Percentiles rank a stretch among this genome's conserved stretches.
Conservation (phyloP, 2,888 invertebrate genomes). For the Meiosimyza platycephala region DNA sequence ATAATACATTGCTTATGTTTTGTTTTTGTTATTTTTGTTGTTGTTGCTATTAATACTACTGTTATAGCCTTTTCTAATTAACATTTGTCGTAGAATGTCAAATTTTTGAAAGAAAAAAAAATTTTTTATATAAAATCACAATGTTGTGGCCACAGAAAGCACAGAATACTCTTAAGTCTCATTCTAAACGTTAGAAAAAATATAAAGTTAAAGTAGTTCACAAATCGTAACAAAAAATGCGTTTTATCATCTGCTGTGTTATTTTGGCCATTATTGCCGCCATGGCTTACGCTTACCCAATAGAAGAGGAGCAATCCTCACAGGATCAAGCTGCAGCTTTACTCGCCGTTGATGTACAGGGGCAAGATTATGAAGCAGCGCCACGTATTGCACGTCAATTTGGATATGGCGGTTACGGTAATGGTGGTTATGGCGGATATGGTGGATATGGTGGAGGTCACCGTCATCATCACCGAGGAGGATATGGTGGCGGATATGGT, state of each 20-base stretch:
- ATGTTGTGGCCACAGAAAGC: too few relatives aligned
- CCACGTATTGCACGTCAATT: constrained; percentile 44
- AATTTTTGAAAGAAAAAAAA: too few relatives aligned
- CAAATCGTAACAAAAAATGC: constrained; percentile 43
- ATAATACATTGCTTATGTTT: too few relatives aligned
- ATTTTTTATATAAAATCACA: too few relatives aligned
- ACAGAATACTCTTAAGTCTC: too few relatives aligned
- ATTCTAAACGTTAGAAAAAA: too few relatives aligned
- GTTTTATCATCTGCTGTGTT: constrained; percentile 42
- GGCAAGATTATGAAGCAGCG: constrained; percentile 51
- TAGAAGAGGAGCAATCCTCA: constrained; percentile 19
- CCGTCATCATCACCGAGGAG: too few relatives aligned
- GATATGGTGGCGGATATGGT: constrained; percentile 9
- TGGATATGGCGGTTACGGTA: constrained; percentile 37
- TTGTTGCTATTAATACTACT: too few relatives aligned
- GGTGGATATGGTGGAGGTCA: constrained; percentile 17
- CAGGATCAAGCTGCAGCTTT: constrained; percentile 39
- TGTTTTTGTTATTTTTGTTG: too few relatives aligned
- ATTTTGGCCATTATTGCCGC: constrained; percentile 40
- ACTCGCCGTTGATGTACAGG: constrained; percentile 44
- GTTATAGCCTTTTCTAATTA: too few relatives aligned
- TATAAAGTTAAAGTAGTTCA: too few relatives aligned
- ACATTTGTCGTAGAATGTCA: too few relatives aligned
- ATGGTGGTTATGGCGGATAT: constrained; percentile 18
- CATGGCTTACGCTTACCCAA: constrained; percentile 37